Percentiles rank a stretch among this genome's conserved stretches.
Conservation (phyloP, 2,888 invertebrate species). For the Eulithis prunata region DNA sequence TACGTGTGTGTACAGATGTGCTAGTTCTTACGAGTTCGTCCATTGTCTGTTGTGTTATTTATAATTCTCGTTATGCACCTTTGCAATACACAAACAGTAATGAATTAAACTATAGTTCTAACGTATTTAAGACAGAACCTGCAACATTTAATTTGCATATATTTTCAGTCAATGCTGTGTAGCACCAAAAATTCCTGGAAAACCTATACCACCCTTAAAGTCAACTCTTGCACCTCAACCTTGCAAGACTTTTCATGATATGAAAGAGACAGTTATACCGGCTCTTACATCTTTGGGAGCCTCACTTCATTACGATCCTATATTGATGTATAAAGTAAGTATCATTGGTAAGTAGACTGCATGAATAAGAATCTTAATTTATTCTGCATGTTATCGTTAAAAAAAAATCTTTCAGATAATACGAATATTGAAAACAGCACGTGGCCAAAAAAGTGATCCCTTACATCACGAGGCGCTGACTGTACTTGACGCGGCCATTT, state of each 20-base stretch:
- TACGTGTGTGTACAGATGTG: too few species aligned
- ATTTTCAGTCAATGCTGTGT: slow-evolving; percentile 88
- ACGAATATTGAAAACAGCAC: slow-evolving; percentile 72
- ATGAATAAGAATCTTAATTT: not conserved
- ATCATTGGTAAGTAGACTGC: not conserved
- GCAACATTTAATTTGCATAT: not conserved
- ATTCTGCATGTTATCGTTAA: too few species aligned
- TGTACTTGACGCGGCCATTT: slow-evolving; percentile 93
- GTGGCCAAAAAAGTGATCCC: slow-evolving; percentile 74
- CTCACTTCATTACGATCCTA: slow-evolving; percentile 93
- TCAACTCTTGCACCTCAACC: slow-evolving; percentile 86
- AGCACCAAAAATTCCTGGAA: slow-evolving; percentile 87
- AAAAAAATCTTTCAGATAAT: slow-evolving; percentile 62
- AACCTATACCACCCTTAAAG: slow-evolving; percentile 77
- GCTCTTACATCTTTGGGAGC: slow-evolving; percentile 95
- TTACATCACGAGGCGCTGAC: slow-evolving; percentile 93
- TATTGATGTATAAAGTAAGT: slow-evolving; percentile 93
- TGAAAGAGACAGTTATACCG: slow-evolving; percentile 91
- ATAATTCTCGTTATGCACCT: too few species aligned
- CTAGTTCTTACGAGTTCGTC: too few species aligned
- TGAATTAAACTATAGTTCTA: too few species aligned
- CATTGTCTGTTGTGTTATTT: too few species aligned
- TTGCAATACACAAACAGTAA: too few species aligned
- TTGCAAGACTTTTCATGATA: slow-evolving; percentile 88
- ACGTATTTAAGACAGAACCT: too few species aligned